A percentile compares a stretch with the other conserved stretches of the same genome.
Conservation (phyloP, 2,888 invertebrate genomes). For the Dichetophora obliterata region DNA sequence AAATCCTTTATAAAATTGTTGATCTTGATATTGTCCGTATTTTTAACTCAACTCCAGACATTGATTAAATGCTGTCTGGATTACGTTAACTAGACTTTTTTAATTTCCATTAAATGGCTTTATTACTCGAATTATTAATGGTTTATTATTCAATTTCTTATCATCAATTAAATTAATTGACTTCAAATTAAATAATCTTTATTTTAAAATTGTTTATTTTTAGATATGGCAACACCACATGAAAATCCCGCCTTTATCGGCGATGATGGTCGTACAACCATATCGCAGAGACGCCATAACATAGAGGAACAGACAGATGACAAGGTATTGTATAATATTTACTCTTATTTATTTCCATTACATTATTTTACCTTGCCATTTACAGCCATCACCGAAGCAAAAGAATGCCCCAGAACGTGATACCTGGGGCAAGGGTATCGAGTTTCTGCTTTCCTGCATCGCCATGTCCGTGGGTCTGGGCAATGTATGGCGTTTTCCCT, state of each 20-base stretch:
- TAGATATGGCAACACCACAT: slow-evolving; percentile 52
- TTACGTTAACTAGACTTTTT: too few relatives aligned
- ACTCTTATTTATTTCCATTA: not conserved
- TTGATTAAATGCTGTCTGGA: too few relatives aligned
- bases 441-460: slow-evolving; percentile 69
- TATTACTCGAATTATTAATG: too few relatives aligned
- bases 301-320: slow-evolving; percentile 27
- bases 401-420: slow-evolving; percentile 58
- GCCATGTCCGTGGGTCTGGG: slow-evolving; percentile 77
- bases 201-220: not conserved
- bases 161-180: too few relatives aligned
- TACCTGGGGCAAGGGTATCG: slow-evolving; percentile 68
- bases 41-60: too few relatives aligned
- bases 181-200: too few relatives aligned
- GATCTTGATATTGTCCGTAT: not conserved
- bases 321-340: slow-evolving; percentile 8
- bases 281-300: slow-evolving; percentile 39
- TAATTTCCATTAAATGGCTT: too few relatives aligned
- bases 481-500: slow-evolving; percentile 79
- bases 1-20: not conserved
- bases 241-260: slow-evolving; percentile 65
- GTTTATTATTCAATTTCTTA: too few relatives aligned
- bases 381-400: slow-evolving; percentile 34
- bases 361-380: not conserved
- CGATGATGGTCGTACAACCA: slow-evolving; percentile 58